These are phyloP conservation scores for Anadara kagoshimensis DNA, from an alignment of 1,140 invertebrate genomes.

Conservation along the genomic window DNA sequence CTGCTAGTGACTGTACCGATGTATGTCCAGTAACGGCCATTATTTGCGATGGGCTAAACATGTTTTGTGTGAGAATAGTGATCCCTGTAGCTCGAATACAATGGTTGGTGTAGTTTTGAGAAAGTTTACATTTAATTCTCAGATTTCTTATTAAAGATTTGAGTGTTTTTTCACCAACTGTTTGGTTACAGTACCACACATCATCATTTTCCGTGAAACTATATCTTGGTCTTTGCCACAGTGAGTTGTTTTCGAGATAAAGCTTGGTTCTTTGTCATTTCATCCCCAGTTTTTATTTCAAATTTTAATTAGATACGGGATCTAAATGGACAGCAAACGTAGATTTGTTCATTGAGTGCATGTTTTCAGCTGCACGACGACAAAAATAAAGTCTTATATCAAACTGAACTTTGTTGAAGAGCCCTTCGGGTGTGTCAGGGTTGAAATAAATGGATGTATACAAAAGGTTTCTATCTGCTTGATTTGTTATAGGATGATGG, in stretches of 20 bases:
- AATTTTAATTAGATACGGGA: slow-evolving; percentile 1
- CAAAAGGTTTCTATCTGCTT: slow-evolving; percentile 7
- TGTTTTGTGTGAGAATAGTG: too few species aligned
- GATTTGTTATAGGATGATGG: slow-evolving; percentile 24
- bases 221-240: slow-evolving; percentile 7
- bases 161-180: slow-evolving; percentile 21
- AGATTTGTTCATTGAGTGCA: slow-evolving; percentile 22
- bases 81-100: too few species aligned
- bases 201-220: neutral
- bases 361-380: too few species aligned
- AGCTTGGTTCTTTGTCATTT: slow-evolving; percentile 25
- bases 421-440: too few species aligned
- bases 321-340: slow-evolving; percentile 22
- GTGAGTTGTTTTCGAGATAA: slow-evolving; percentile 3
- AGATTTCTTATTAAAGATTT: slow-evolving; percentile 16
- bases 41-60: too few species aligned
- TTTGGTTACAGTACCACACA: slow-evolving; percentile 10
- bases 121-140: slow-evolving; percentile 3
- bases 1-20: slow-evolving; percentile 7
- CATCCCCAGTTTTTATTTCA: slow-evolving; percentile 2
- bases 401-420: too few species aligned
- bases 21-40: slow-evolving; percentile 23
- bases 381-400: too few species aligned
- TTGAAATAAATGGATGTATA: too few species aligned
- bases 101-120: slow-evolving; percentile 21